Conservation (phyloP, 2,113 vertebrate genomes). For the Indicator maculatus region DNA sequence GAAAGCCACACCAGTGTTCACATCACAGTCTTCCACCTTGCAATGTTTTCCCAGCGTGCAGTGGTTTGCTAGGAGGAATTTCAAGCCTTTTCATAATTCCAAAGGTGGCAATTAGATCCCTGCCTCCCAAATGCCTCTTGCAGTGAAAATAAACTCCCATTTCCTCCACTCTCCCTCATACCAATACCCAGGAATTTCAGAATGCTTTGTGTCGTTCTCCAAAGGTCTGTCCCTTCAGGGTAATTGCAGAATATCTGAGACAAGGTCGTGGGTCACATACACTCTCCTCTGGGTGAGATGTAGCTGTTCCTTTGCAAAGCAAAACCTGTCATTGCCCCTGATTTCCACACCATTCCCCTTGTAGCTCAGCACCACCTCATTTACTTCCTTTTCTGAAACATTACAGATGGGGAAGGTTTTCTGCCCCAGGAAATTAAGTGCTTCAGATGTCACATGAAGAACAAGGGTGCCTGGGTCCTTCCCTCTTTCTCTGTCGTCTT, state of each 20-base stretch:
- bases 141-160: slow-evolving; percentile 47
- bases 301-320: not conserved
- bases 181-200: not conserved
- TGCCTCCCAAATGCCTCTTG: not conserved
- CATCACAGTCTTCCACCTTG: not conserved
- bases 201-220: not conserved
- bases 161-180: slow-evolving; percentile 35
- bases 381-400: not conserved
- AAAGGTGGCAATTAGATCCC: slow-evolving; percentile 30
- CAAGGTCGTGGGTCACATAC: not conserved
- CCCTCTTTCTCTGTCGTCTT: not conserved
- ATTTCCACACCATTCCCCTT: not conserved
- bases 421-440: not conserved
- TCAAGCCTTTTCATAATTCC: slow-evolving; percentile 24
- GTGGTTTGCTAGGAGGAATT: not conserved
- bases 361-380: not conserved
- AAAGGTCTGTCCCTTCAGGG: not conserved
- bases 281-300: not conserved
- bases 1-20: not conserved
- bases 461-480: not conserved
- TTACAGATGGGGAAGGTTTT: not conserved
- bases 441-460: not conserved
- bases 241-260: not conserved
- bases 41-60: not conserved
- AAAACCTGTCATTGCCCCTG: not conserved